Base-by-base conservation (phyloP, 2,888 invertebrate genomes). In the Lepidonotus clava region DNA sequence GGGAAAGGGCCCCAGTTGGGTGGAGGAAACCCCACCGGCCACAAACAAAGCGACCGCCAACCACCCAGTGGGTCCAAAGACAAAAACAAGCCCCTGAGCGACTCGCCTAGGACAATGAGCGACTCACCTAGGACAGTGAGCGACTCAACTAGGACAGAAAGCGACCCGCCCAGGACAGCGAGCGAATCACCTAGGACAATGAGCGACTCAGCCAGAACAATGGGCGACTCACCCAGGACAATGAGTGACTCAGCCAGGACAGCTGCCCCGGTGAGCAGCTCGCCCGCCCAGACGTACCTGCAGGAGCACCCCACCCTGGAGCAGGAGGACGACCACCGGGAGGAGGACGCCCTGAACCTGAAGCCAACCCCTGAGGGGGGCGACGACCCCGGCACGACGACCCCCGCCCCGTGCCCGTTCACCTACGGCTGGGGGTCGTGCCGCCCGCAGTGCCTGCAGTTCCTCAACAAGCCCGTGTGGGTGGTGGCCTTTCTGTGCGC, bases 401-500 rank as follows among this genome's bases (percentile, higher is more conserved):
- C 56, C 83, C n/a, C n/a, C n/a, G n/a, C n/a, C n/a, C n/a, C n/a
- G n/a, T n/a, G n/a, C n/a, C n/a, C n/a, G n/a, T n/a, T 83, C 32
- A 32, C 32, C n/a, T 83, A 83, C 34, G 83, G 83, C 21, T 83
- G 83, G 83, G 56, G 83, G 56, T 51, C 83, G 11, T 83, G 46
- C 83, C 18, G 53, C 4, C 83, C 83, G 1, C 21, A 46, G 34
- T 83, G 83, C 41, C 36, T 83, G 21, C 83, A 83, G 56, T 53
- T 46, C 36, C 41, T 83, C 11, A 83, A 83, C 34, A 83, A 41
- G 34, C 83, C 83, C 28, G 53, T 83, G n/a, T 77, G 77, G 77
- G 77, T 77, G 77, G 41, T 77, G 77, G 6, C 40, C 41, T 77
- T 77, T 28, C 46, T 77, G 41, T 77, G 77, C n/a, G 24, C 40